Percentiles rank a stretch among this genome's conserved stretches.
phyloP scores from a whole-genome alignment of 2,797 vertebrate species.

The Eutrigla gurnardus region DNA sequence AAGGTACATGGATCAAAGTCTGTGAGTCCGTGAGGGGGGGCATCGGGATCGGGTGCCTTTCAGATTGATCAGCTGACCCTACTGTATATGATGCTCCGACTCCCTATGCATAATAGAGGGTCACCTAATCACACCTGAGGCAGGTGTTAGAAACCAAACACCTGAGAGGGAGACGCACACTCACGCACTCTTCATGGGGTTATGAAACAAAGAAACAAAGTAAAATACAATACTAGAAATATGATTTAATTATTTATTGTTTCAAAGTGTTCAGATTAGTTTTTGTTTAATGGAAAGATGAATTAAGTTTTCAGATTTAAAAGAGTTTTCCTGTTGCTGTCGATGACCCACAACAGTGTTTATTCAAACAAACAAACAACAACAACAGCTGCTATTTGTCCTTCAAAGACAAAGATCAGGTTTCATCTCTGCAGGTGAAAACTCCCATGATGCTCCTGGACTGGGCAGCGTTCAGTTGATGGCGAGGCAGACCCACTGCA shows the following conservation, averaged over 20 bases:
- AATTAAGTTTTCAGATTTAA: not conserved
- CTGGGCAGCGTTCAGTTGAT: constrained; percentile 20
- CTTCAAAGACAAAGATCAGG: no score
- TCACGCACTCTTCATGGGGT: no score
- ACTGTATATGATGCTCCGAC: no score
- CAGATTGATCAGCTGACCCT: no score
- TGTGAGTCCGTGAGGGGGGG: no score
- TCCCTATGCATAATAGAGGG: no score
- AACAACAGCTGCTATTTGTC: not conserved
- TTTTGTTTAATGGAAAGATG: not conserved
- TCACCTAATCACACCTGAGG: no score
- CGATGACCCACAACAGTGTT: not conserved
- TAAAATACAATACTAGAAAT: not conserved
- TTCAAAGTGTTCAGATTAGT: not conserved
- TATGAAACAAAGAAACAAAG: no score
- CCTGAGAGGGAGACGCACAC: not conserved
- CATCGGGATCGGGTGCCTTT: no score
- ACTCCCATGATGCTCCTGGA: constrained; percentile 34
- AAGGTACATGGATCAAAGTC: no score
- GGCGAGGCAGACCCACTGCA: constrained; percentile 57
- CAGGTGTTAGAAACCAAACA: no score
- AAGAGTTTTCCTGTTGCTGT: not conserved
- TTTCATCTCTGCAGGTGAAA: not conserved
- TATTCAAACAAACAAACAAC: not conserved
- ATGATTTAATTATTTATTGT: no score